These are phyloP conservation scores for Acropternis orthonyx DNA, from an alignment of 2,797 vertebrate genomes.

Conservation along the genomic window DNA sequence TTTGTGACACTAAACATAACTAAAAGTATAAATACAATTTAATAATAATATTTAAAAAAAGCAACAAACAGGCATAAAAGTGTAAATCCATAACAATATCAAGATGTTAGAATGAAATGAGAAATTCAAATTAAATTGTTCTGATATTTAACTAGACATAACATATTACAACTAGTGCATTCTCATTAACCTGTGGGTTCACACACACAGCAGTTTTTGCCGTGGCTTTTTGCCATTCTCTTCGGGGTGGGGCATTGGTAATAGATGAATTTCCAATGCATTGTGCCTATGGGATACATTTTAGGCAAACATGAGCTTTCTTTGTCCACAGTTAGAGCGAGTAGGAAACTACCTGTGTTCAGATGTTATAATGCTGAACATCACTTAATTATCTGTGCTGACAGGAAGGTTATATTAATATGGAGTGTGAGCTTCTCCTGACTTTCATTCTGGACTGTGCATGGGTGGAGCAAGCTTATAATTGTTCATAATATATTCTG, in stretches of 20 bases:
- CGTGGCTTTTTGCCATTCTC: background rate
- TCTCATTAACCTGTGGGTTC: background rate
- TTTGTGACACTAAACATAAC: background rate
- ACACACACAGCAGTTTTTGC: background rate
- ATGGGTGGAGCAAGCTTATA: background rate
- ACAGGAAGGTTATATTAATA: background rate
- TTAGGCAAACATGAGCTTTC: background rate
- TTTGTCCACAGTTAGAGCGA: background rate
- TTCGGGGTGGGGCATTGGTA: background rate
- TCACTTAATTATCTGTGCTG: background rate
- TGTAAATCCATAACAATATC: background rate
- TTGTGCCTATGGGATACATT: background rate
- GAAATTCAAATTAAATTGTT: background rate
- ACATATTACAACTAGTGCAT: background rate
- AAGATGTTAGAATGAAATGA: background rate
- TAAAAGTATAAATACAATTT: background rate
- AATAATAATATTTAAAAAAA: background rate
- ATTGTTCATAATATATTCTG: background rate
- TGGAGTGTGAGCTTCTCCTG: background rate
- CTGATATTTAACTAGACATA: background rate
- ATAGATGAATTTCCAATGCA: background rate
- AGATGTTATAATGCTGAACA: background rate
- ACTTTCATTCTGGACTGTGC: background rate
- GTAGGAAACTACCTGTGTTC: background rate
- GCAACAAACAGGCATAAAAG: background rate